Base-by-base conservation (phyloP, 64 coral and sea anemone genomes). In the Montipora sp. region DNA sequence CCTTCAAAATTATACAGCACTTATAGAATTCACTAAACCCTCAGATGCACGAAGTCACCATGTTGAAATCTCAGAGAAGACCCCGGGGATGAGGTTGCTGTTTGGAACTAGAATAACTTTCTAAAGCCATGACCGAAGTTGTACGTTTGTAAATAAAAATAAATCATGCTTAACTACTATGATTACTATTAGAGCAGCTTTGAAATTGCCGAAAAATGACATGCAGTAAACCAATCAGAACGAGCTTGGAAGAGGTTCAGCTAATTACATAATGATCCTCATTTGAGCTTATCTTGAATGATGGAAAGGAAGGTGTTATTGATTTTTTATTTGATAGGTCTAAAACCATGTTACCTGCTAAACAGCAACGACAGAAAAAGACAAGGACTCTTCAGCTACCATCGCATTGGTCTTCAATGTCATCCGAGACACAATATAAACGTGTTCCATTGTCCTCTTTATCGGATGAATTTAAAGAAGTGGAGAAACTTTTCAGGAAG, bases 381-480 rank as follows among this genome's bases (percentile, higher is more conserved):
- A 3, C 67, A 47, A 46, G 0, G 3, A 7, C 15, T 16, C 3
- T 0, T 14, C 12, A 91, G 19, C 3, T 91, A 1, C 72, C 91
- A 73, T 15, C 68, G 2, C 36, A 46, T 7, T 97, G 95, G 95
- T 83, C 15, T 24, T 27, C 45, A 15, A 89, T 91, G 58, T 57
- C 92, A 89, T 46, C 65, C 3, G 77, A 23, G 8, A 72, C 75
- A 43, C 53, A 77, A 3, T 94, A 91, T 47, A 80, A 81, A 36
- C 79, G 91, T 13, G 83, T 80, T 27, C 20, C 20, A 14, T 80
- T 97, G 13, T 22, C 15, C 77, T 48, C 2, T 21, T 76, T 84
- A 78, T 53, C 53, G 53, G 49, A 50, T 11, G 92, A 97, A 87
- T 94, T 84, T 51, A 88, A 91, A 66, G 83, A 94, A 0, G 88